phyloP scores from a whole-genome alignment of 2,113 vertebrate species.

The Phrynocephalus versicolor region DNA sequence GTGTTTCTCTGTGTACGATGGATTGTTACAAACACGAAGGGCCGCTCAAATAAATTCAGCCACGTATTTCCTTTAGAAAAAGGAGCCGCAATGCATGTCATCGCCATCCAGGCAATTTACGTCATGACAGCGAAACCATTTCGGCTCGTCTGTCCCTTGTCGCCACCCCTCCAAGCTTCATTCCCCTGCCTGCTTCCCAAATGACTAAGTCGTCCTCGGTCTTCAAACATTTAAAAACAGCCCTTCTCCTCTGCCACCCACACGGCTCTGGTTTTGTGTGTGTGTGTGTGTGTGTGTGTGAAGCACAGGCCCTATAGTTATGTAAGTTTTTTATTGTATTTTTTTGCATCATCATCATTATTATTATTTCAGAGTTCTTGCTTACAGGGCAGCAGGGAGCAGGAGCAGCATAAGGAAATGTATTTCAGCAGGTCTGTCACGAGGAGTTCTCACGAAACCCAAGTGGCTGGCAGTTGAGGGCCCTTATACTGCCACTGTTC shows the following conservation, averaged over 20 bases:
- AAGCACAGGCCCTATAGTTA: background rate
- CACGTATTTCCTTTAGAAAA: background rate
- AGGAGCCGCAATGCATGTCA: too few relatives aligned
- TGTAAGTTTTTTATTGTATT: background rate
- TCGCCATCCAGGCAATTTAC: background rate
- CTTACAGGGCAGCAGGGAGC: background rate
- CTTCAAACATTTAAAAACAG: background rate
- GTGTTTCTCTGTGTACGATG: too few relatives aligned
- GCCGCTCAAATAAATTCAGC: background rate
- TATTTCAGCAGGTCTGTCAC: background rate
- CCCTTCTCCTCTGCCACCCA: background rate
- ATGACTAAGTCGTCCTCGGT: background rate
- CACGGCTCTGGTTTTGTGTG: background rate
- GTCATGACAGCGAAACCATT: too few relatives aligned
- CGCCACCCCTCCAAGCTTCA: background rate
- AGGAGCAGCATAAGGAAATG: background rate
- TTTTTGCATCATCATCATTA: background rate
- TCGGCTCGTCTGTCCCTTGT: background rate
- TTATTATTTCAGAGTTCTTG: background rate
- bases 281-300: too few relatives aligned
- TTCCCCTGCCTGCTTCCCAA: fast-evolving
- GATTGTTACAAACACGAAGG: too few relatives aligned
- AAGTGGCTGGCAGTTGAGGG: background rate
- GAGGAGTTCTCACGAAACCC: background rate
- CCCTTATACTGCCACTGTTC: background rate